These are phyloP conservation scores for Hoplodrina blanda DNA, from an alignment of 2,888 invertebrate genomes.

Conservation along the genomic window DNA sequence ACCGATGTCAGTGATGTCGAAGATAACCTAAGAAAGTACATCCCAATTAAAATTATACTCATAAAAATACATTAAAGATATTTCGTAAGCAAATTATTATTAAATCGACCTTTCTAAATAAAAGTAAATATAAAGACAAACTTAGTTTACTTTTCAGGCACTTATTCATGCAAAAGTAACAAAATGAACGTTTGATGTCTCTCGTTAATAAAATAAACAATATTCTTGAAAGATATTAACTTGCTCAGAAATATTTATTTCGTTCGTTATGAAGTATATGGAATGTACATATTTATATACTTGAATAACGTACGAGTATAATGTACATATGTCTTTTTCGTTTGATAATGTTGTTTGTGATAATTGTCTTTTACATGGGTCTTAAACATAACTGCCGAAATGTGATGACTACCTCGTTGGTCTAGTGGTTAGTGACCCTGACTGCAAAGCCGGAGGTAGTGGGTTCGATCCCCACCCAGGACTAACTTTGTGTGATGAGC, in stretches of 20 bases:
- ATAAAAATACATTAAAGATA: constrained; percentile 10
- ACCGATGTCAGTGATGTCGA: too few species aligned
- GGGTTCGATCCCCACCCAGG: too few species aligned
- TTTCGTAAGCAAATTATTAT: constrained; percentile 19
- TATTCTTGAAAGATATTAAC: constrained; percentile 19
- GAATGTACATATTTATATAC: neutral
- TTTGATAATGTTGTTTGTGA: constrained; percentile 6
- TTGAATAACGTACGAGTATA: too few species aligned
- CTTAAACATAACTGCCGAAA: too few species aligned
- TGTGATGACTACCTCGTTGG: too few species aligned
- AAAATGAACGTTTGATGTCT: constrained; percentile 46
- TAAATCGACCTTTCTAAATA: neutral
- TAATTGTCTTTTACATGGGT: too few species aligned
- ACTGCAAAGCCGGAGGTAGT: too few species aligned
- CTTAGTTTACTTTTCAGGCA: constrained; percentile 14
- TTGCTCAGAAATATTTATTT: constrained; percentile 26
- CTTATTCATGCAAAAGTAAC: constrained; percentile 30
- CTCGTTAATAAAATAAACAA: constrained; percentile 50
- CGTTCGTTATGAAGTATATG: constrained; percentile 1
- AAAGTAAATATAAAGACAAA: constrained; percentile 33
- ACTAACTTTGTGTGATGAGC: too few species aligned
- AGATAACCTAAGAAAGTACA: too few species aligned
- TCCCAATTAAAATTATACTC: too few species aligned
- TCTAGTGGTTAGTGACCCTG: too few species aligned
- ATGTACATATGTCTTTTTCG: constrained; percentile 1